Evolutionary conservation across 2,888 invertebrate genomes (phyloP), one percentile per base, ranked within the genome.

Genomic region (Zygaena filipendulae): DNA sequence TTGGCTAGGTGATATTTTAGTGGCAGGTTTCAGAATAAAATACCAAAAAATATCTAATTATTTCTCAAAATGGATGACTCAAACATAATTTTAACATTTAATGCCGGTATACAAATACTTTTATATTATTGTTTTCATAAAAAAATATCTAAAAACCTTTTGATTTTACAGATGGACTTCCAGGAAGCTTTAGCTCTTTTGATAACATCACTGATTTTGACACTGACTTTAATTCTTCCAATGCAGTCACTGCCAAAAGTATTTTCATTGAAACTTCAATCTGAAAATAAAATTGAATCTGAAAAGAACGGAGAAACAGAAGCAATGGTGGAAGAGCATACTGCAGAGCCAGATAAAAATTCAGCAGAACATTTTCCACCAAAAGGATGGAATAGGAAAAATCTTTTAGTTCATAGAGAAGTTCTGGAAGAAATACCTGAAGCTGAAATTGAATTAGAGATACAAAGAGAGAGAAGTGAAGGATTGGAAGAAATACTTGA

Each of bases 151-250:
- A 27, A 10, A 30, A 27, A 21, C 33, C 23, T 38, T 28, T 43
- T 23, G 33, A 39, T 45, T 40, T 66, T 61, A 21, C 64, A 87
- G 87, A 46, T 87, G 6, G 82, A 84, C 43, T n/a, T n/a, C n/a
- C n/a, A n/a, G n/a, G n/a, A n/a, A n/a, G 16, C 16, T 16, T 16
- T 16, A 16, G 5, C 4, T 16, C 7, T 16, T 16, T 16, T 16
- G 16, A 16, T 16, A 6, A 6, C 7, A 7, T 16, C 7, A 7
- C 16, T 6, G 16, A 16, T 50, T 29, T 42, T 87, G 33, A 85
- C 87, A 1, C 47, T 88, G 28, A 69, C 87, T 19, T 82, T 88
- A 32, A 84, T 88, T 44, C 79, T 85, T 41, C 88, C 88, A 3
- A 83, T 87, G 68, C 87, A 87, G 43, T 63, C 67, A 3, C 30